Evolutionary conservation across 2,797 vertebrate species (phyloP).

Genomic region (Labroides dimidiatus): DNA sequence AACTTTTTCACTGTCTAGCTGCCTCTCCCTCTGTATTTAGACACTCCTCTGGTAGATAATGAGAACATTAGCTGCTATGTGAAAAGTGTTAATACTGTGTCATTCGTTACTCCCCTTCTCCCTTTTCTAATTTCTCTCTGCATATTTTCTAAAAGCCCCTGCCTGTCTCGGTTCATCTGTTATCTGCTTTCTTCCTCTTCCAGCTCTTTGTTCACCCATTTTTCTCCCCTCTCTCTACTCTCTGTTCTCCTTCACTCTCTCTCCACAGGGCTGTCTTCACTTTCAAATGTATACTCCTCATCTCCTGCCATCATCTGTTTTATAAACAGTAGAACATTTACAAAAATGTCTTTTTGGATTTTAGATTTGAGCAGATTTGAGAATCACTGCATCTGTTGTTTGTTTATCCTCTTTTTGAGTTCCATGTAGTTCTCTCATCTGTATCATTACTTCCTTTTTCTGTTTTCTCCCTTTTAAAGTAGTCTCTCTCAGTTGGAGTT

Average conservation of each 20-base stretch:
- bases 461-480: slow-evolving; percentile 25
- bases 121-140: slow-evolving; percentile 60
- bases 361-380: slow-evolving; percentile 35
- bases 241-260: slow-evolving; percentile 16
- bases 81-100: slow-evolving; percentile 55
- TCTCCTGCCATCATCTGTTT: slow-evolving; percentile 25
- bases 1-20: slow-evolving; percentile 30
- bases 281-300: slow-evolving; percentile 22
- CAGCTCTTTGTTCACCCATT: slow-evolving; percentile 17
- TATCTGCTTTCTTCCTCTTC: slow-evolving; percentile 24
- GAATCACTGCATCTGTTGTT: slow-evolving; percentile 17
- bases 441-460: slow-evolving; percentile 48
- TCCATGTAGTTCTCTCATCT: slow-evolving; percentile 36
- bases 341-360: slow-evolving; percentile 25
- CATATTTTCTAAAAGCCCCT: slow-evolving; percentile 54
- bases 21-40: slow-evolving; percentile 41
- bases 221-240: not conserved
- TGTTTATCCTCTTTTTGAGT: not conserved
- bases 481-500: slow-evolving; percentile 53
- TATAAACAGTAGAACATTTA: slow-evolving; percentile 21
- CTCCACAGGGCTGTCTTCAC: slow-evolving; percentile 20
- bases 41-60: slow-evolving; percentile 64
- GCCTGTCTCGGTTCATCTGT: slow-evolving; percentile 41
- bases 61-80: slow-evolving; percentile 62
- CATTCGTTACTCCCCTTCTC: slow-evolving; percentile 56